Percentiles rank a stretch among this genome's conserved stretches.
These are phyloP conservation scores for Clinocottus analis DNA, from an alignment of 2,113 vertebrate species.

Conservation along the genomic window DNA sequence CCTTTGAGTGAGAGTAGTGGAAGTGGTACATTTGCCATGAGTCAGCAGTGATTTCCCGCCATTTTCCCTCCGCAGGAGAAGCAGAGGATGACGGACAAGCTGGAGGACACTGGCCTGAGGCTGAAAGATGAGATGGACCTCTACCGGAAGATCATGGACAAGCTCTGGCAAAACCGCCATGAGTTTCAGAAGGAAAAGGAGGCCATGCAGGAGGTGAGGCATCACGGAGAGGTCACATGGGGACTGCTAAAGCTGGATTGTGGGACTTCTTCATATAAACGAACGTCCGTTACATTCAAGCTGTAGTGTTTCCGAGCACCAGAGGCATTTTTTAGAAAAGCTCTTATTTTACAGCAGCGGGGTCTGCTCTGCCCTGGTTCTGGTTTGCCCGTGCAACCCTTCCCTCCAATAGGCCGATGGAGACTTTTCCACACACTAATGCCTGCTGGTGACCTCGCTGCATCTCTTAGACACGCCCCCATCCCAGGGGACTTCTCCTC, in stretches of 20 bases:
- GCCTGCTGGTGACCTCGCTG: too few species aligned
- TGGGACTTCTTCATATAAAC: neutral
- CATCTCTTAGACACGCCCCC: too few species aligned
- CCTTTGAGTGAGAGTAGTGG: neutral
- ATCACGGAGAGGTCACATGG: neutral
- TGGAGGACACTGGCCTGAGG: conserved; percentile 94
- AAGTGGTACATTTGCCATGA: neutral
- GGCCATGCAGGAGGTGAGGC: conserved; percentile 92
- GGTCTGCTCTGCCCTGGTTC: too few species aligned
- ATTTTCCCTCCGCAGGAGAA: conserved; percentile 85
- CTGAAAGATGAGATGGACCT: conserved; percentile 97
- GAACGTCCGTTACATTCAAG: too few species aligned
- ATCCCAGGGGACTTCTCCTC: too few species aligned
- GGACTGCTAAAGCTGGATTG: neutral
- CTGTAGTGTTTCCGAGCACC: too few species aligned
- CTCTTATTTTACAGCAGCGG: too few species aligned
- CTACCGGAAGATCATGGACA: conserved; percentile 97
- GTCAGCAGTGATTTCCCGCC: neutral
- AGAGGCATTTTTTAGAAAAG: neutral
- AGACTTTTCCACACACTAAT: too few species aligned
- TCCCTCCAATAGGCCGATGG: too few species aligned
- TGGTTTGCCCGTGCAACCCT: too few species aligned
- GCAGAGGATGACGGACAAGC: conserved; percentile 92
- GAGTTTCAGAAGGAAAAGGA: conserved; percentile 97
- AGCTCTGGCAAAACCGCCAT: conserved; percentile 92